Base-by-base conservation (phyloP, 1,140 invertebrate genomes). In the Heliconius eleuchia region DNA sequence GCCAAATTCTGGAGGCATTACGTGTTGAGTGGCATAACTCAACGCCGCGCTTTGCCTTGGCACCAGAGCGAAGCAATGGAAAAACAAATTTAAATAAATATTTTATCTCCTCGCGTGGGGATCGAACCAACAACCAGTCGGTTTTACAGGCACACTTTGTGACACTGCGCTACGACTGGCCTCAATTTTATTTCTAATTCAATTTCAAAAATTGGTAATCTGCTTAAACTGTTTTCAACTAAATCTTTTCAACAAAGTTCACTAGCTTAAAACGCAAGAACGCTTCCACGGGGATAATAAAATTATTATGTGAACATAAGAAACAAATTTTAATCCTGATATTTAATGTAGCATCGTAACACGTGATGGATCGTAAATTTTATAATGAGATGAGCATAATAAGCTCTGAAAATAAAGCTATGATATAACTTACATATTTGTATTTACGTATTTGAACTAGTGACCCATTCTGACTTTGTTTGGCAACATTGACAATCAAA, bases 281-380 rank as follows among this genome's bases (percentile, higher is more conserved):
- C 19, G 55, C 55, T 57, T 57, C 19, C 18, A 19, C 18, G 18
- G 18, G 1, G 7, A 11, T 57, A 23, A 57, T 57, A 57, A 57
- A 57, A 57, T 57, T 57, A 57, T 57, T 57, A 57, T 57, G 55
- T 57, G 55, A 57, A 57, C 55, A 57, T 57, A 57, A 23, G 55
- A 23, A 46, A 57, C 55, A 23, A n/a, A 57, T 57, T 57, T 23
- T 55, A 55, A 55, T 55, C 52, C 19, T 8, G 19, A 55, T 55
- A n/a, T 55, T 55, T 55, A n/a, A 55, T 55, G 52, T 55, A 57
- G 2, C 55, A 7, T 57, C 55, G 55, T 57, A 57, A 57, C 7
- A 57, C 55, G 55, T 23, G 55, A 57, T 57, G 55, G 55, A 57
- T 23, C 55, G 55, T 57, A 57, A 57, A 57, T 23, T 30, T 57